Percentiles rank a stretch among this genome's conserved stretches.
These are phyloP conservation scores for Bufo gargarizans DNA, from an alignment of 2,113 vertebrate species.

Conservation along the genomic window DNA sequence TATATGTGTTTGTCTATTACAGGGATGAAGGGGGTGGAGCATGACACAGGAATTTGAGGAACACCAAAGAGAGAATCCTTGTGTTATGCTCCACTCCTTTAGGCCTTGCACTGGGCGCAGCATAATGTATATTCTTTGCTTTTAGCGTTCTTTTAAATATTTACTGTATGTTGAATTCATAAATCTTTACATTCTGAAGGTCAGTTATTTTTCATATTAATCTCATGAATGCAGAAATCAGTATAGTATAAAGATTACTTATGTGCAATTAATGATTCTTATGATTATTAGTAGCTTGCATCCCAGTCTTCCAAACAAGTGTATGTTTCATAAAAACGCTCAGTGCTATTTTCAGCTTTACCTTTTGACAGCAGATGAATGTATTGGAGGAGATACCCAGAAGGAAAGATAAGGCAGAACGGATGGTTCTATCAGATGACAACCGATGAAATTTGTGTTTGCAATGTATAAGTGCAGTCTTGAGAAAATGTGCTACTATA, in stretches of 20 bases:
- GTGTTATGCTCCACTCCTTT: too few relatives aligned
- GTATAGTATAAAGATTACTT: background rate
- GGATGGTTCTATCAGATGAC: conserved; percentile 63
- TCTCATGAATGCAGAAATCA: too few relatives aligned
- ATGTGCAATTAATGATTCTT: background rate
- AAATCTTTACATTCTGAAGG: background rate
- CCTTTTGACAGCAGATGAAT: conserved; percentile 28
- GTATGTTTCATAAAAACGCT: conserved; percentile 5
- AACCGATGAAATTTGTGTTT: conserved; percentile 57
- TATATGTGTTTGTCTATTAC: too few relatives aligned
- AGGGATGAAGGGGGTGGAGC: too few relatives aligned
- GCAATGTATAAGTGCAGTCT: conserved; percentile 59
- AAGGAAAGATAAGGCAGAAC: conserved; percentile 61
- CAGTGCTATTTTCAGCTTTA: conserved; percentile 22
- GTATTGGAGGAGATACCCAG: conserved; percentile 61
- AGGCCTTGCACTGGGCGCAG: too few relatives aligned
- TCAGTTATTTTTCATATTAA: too few relatives aligned
- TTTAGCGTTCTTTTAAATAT: too few relatives aligned
- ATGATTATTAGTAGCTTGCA: background rate
- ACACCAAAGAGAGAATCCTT: too few relatives aligned
- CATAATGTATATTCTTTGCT: too few relatives aligned
- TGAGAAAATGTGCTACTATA: conserved; percentile 64
- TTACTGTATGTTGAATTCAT: too few relatives aligned
- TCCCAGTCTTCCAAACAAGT: background rate
- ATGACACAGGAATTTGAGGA: too few relatives aligned